These are phyloP conservation scores for Barbus barbus DNA, from an alignment of 2,113 vertebrate species.

Conservation along the genomic window DNA sequence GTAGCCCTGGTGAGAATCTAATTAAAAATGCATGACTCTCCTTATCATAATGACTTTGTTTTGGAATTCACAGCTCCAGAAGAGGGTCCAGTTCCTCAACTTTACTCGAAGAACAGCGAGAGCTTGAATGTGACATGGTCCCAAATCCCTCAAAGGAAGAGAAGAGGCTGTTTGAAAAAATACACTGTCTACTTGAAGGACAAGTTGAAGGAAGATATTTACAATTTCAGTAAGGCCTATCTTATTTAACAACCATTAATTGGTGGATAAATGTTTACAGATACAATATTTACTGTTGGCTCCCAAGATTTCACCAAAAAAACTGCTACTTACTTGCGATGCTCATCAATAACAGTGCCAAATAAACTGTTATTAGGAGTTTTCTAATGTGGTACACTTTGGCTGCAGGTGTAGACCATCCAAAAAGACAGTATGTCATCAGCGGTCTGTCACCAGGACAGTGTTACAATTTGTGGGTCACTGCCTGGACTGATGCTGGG, in stretches of 20 bases:
- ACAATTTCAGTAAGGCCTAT: slow-evolving; percentile 46
- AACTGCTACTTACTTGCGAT: background rate
- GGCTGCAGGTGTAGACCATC: slow-evolving; percentile 37
- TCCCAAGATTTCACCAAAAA: no score
- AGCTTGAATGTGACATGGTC: slow-evolving; percentile 64
- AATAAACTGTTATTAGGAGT: background rate
- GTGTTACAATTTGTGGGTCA: slow-evolving; percentile 68
- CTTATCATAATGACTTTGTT: background rate
- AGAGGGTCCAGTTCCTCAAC: slow-evolving; percentile 51
- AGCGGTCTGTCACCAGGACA: slow-evolving; percentile 48
- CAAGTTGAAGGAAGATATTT: background rate
- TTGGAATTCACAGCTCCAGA: slow-evolving; percentile 62
- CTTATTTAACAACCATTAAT: background rate
- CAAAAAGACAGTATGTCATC: slow-evolving; percentile 48
- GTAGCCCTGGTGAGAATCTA: no score
- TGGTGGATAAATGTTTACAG: background rate
- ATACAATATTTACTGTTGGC: background rate
- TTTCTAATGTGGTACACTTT: slow-evolving; percentile 13
- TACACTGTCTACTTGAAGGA: slow-evolving; percentile 69
- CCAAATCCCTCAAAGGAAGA: slow-evolving; percentile 54
- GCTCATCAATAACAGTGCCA: background rate
- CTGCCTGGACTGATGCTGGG: slow-evolving; percentile 66
- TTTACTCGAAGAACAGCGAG: slow-evolving; percentile 21
- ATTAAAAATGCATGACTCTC: background rate
- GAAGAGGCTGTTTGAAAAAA: slow-evolving; percentile 65